Evolutionary conservation across 2,113 vertebrate genomes (phyloP), one percentile per base, ranked within the genome.

Genomic region (Calonectris borealis): DNA sequence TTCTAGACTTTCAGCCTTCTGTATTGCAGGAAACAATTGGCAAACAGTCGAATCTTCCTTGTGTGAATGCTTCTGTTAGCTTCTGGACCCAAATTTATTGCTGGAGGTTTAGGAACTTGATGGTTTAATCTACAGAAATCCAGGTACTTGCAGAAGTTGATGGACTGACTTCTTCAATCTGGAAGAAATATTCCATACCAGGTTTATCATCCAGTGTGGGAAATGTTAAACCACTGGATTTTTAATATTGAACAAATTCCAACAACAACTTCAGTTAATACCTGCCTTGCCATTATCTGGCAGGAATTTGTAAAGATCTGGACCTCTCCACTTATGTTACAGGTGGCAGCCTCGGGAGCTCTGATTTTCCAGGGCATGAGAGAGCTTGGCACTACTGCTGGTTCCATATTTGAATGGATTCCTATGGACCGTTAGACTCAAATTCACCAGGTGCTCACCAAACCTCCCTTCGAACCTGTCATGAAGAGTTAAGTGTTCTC

Each of bases 71-170:
- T 55, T 70, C 60, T 91, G 13, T 95, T 96, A 97, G 77, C 86
- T 95, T 92, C 81, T 89, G 94, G 94, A 91, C 70, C 61, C 90
- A 96, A 83, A 94, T 94, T 93, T 90, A 34, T 94, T 96, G 96
- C 96, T 96, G 96, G 95, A 96, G 84, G 92, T 95, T 97, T 96
- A 97, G 91, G 91, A 97, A 97, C 96, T 97, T 94, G 96, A 97
- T 97, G 96, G 95, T 97, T 97, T 97, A 95, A 96, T 97, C 96
- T 97, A 96, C 93, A 96, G 96, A 96, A 97, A 97, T 96, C 93
- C 93, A 94, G 96, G 95, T 97, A 93, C 94, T 96, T 96, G 73
- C 78, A 90, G 93, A 96, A 96, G 96, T 97, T 97, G 95, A 96
- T 97, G 96, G 95, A 97, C 95, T 96, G 72, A 82, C 82, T 96